A percentile compares a stretch with the other conserved stretches of the same genome.
These are phyloP conservation scores for Pangasius sanitwongsei DNA, from an alignment of 2,797 vertebrate genomes.

Conservation along the genomic window DNA sequence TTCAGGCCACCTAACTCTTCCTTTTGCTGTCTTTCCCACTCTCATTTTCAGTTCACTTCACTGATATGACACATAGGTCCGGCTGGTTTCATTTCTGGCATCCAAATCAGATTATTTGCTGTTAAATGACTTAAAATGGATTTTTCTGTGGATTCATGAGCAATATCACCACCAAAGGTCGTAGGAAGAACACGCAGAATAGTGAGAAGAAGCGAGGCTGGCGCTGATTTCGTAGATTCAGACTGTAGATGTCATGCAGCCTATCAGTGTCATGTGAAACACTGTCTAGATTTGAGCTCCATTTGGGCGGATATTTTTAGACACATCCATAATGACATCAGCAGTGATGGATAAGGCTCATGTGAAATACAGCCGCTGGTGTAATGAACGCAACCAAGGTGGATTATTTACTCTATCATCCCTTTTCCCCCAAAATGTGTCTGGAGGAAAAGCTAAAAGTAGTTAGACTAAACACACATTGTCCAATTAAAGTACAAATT, in stretches of 20 bases:
- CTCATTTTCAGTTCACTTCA: slow-evolving; percentile 1
- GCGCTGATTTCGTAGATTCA: too few relatives aligned
- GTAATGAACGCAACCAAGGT: background rate
- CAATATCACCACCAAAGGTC: too few relatives aligned
- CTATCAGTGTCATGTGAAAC: background rate
- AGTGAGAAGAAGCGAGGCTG: too few relatives aligned
- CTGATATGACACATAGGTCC: too few relatives aligned
- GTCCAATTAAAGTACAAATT: background rate
- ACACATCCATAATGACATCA: background rate
- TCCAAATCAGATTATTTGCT: background rate
- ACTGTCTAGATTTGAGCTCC: background rate
- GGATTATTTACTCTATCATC: background rate
- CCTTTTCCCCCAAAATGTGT: background rate
- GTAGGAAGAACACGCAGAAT: too few relatives aligned
- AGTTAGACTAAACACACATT: background rate
- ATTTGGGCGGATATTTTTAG: background rate
- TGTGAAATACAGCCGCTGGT: background rate
- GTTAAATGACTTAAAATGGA: background rate
- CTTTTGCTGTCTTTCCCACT: background rate
- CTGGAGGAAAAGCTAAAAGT: background rate
- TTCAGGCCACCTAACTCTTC: background rate
- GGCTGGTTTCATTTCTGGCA: background rate
- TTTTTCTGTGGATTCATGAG: too few relatives aligned
- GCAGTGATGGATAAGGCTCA: background rate
- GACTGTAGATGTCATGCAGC: too few relatives aligned